Base-by-base conservation (phyloP, 2,888 invertebrate species). In the Chalcosyrphus nemorum region DNA sequence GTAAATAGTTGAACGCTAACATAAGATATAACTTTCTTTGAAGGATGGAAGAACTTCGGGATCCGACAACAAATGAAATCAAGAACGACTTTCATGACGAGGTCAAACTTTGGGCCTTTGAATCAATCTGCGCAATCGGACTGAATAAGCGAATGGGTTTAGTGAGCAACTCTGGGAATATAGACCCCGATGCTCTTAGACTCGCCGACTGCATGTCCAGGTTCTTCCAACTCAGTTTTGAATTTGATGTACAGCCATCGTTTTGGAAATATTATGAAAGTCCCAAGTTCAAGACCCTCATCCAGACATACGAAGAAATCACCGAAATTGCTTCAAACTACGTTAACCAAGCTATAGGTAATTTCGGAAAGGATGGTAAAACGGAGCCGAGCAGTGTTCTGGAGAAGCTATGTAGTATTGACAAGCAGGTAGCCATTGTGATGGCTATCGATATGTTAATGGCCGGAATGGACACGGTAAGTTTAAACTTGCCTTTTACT, bases 391-490 rank as follows among this genome's bases (percentile, higher is more conserved):
- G 88, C 78, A 95, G 95, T 87, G 93, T 95, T 13, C 90, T 95
- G 71, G 94, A 95, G 89, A 94, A 94, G 88, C 89, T 95, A 24
- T 89, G 95, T 57, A 92, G 92, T 11, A 92, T 94, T 4, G 94
- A 95, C 87, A 93, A 93, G 66, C 92, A 92, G 88, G 93, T 94
- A 11, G 95, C 95, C 0, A 88, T 93, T 35, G 92, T 94, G 81
- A 95, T 95, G 94, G 94, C 94, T 0, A 93, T 94, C 87, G 95
- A 96, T 89, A 94, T 95, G 95, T 87, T 95, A 9, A 92, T 94
- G 81, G 95, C 94, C 54, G 95, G 95, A 81, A 93, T 95, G 35
- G 95, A 96, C 88, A 95, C 95, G 86, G 95, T 96, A 91, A 91
- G 91, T 70, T 4, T 0, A 27, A 15, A 2, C 11, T 13, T 7